These are phyloP conservation scores for Haplochromis vanheusdeni DNA, from an alignment of 2,113 vertebrate species.

Conservation along the genomic window DNA sequence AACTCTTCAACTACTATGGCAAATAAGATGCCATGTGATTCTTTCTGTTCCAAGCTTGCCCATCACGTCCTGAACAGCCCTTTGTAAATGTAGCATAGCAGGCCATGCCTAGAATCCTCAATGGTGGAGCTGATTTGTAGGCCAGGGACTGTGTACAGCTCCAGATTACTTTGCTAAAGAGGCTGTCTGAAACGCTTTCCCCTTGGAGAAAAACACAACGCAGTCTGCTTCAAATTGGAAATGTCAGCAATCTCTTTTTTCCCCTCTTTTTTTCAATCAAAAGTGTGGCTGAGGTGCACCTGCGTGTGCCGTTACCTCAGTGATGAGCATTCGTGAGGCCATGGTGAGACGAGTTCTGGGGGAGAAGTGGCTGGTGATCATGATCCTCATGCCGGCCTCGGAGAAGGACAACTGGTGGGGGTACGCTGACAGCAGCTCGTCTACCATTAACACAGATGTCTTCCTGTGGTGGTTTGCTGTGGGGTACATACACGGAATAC, in stretches of 20 bases:
- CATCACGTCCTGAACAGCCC: not conserved
- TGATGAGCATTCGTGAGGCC: slow-evolving; percentile 98
- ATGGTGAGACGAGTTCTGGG: slow-evolving; percentile 97
- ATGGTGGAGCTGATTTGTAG: not conserved
- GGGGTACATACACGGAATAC: not conserved
- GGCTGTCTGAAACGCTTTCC: not conserved
- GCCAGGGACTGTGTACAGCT: not conserved
- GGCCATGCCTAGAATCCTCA: not conserved
- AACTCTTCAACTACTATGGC: not conserved
- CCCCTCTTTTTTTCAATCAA: not conserved
- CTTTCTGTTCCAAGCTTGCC: not conserved
- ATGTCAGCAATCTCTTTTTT: not conserved
- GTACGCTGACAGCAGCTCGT: slow-evolving; percentile 91
- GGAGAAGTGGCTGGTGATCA: slow-evolving; percentile 98
- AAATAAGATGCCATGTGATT: not conserved
- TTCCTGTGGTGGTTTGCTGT: slow-evolving; percentile 88
- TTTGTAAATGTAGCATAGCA: not conserved
- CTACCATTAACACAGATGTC: slow-evolving; percentile 94
- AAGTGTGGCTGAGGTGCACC: not conserved
- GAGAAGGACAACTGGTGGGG: slow-evolving; percentile 97
- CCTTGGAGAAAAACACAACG: not conserved
- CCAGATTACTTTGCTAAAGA: not conserved
- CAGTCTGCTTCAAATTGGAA: not conserved
- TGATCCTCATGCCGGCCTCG: slow-evolving; percentile 94
- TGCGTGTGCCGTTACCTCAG: slow-evolving; percentile 62